These are phyloP conservation scores for Zoroaster sp. DNA, from an alignment of 53 echinoderm and acorn worm genomes.

Conservation along the genomic window DNA sequence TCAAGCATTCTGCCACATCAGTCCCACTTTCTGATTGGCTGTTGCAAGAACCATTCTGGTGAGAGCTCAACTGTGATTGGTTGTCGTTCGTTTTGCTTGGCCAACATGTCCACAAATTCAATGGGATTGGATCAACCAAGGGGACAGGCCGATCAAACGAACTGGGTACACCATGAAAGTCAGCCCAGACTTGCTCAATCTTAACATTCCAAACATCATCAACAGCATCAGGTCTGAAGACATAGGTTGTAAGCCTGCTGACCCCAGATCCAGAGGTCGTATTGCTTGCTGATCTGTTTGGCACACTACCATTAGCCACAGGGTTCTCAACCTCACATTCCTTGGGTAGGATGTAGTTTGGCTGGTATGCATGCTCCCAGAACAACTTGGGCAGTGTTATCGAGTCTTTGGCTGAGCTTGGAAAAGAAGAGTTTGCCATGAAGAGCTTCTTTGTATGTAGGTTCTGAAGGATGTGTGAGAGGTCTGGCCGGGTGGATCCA, in stretches of 20 bases:
- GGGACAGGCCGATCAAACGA: constrained; percentile 83
- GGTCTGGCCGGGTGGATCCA: constrained; percentile 76
- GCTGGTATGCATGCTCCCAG: constrained; percentile 86
- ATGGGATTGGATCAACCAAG: constrained; percentile 81
- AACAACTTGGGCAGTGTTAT: constrained; percentile 71
- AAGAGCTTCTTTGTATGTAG: constrained; percentile 73
- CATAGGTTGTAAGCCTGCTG: constrained; percentile 70
- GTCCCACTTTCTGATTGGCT: not conserved
- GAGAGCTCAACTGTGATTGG: constrained; percentile 28
- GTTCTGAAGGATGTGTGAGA: constrained; percentile 81
- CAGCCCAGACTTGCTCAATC: constrained; percentile 94
- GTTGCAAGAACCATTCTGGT: not conserved
- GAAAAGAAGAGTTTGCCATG: constrained; percentile 46
- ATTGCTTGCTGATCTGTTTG: not conserved
- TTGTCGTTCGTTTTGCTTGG: constrained; percentile 28
- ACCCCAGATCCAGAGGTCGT: not conserved
- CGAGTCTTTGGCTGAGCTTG: constrained; percentile 36
- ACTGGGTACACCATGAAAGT: constrained; percentile 80
- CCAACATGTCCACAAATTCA: constrained; percentile 81
- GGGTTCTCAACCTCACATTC: constrained; percentile 1
- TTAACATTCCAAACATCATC: constrained; percentile 90
- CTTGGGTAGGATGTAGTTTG: constrained; percentile 75
- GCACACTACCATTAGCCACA: constrained; percentile 21
- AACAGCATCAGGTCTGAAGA: constrained; percentile 72
- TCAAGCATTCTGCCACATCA: not conserved